Conservation (phyloP, 1,140 invertebrate species). For the Halesus radiatus region DNA sequence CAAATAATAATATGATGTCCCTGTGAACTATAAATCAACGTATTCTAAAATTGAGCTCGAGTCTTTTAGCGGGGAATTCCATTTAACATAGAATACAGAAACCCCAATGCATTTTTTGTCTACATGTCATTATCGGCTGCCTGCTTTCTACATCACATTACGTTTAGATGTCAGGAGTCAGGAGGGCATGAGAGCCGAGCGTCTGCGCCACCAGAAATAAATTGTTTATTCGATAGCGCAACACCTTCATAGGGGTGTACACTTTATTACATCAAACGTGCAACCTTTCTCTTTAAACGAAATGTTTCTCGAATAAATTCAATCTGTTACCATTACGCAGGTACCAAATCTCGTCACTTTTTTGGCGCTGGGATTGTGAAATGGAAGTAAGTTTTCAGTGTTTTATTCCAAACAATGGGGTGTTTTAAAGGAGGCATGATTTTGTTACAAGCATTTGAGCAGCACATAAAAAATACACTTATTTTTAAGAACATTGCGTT, state of each 20-base stretch:
- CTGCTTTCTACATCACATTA: conserved; percentile 50
- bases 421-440: no score
- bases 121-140: conserved; percentile 47
- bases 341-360: no score
- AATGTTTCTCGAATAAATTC: conserved; percentile 8
- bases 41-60: no score
- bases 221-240: conserved; percentile 51
- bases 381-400: no score
- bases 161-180: conserved; percentile 24
- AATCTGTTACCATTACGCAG: background rate
- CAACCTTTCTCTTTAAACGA: conserved; percentile 27
- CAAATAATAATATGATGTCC: no score
- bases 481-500: no score
- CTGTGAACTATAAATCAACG: no score
- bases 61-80: no score
- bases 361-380: no score
- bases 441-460: no score
- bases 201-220: conserved; percentile 37
- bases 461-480: no score
- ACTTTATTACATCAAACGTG: conserved; percentile 51
- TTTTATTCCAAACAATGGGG: no score
- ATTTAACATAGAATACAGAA: background rate
- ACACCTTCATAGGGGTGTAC: conserved; percentile 40
- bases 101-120: conserved; percentile 44
- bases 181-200: conserved; percentile 19